Conservation (phyloP, 2,113 vertebrate genomes). For the Poeciliopsis prolifica region DNA sequence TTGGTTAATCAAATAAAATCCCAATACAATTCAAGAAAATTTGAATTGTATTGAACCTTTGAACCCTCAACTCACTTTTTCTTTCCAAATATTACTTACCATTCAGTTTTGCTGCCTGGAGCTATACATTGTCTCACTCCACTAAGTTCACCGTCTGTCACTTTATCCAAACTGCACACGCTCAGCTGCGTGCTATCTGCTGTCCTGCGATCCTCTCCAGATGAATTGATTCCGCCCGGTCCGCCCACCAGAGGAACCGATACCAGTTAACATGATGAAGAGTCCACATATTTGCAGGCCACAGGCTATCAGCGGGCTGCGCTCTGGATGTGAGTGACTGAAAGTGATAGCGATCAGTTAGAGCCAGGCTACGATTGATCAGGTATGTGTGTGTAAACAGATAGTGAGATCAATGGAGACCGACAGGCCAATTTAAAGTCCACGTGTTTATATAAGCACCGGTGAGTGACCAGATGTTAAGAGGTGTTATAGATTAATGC, state of each 20-base stretch:
- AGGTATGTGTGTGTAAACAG: slow-evolving; percentile 56
- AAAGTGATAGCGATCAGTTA: slow-evolving; percentile 72
- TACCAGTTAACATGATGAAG: slow-evolving; percentile 60
- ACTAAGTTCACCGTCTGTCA: slow-evolving; percentile 23
- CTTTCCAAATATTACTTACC: slow-evolving; percentile 15
- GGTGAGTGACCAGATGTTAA: slow-evolving; percentile 18
- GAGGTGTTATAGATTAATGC: slow-evolving; percentile 27
- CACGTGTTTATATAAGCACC: slow-evolving; percentile 44
- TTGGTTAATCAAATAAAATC: neutral
- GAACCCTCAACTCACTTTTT: slow-evolving; percentile 41
- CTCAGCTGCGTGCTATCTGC: slow-evolving; percentile 10
- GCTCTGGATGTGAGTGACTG: slow-evolving; percentile 69
- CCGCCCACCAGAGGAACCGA: slow-evolving; percentile 56
- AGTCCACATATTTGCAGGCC: slow-evolving; percentile 67
- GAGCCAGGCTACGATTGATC: slow-evolving; percentile 68
- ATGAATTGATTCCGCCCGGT: slow-evolving; percentile 60
- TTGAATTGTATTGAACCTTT: neutral
- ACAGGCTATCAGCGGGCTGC: slow-evolving; percentile 62
- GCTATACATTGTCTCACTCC: slow-evolving; percentile 30
- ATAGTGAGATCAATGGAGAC: slow-evolving; percentile 53
- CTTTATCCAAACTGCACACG: slow-evolving; percentile 41
- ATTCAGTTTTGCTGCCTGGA: slow-evolving; percentile 25
- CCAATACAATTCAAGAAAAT: neutral
- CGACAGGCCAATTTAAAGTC: slow-evolving; percentile 53
- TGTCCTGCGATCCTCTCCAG: slow-evolving; percentile 38